phyloP scores from a whole-genome alignment of 2,113 vertebrate genomes.

The Thymallus thymallus region DNA sequence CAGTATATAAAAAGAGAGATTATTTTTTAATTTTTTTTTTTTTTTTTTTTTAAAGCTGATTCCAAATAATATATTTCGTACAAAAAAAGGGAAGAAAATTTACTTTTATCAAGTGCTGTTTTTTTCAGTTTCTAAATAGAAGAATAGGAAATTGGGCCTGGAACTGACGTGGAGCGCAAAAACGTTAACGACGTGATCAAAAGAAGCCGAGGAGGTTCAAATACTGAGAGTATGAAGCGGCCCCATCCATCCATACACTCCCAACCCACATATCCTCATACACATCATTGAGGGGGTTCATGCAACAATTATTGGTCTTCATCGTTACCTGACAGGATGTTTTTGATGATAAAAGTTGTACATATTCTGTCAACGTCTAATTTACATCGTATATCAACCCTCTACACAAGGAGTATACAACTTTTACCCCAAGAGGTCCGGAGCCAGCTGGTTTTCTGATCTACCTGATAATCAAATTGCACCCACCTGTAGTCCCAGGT shows the following conservation, averaged over 20 bases:
- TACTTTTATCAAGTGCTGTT: conserved; percentile 57
- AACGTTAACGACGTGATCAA: conserved; percentile 52
- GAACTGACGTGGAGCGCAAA: conserved; percentile 56
- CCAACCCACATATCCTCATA: conserved; percentile 37
- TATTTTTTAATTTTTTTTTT: too few relatives aligned
- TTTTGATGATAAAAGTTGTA: conserved; percentile 37
- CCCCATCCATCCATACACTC: conserved; percentile 47
- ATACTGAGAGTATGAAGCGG: neutral
- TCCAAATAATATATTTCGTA: conserved; percentile 58
- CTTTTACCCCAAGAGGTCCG: too few relatives aligned
- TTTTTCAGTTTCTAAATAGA: conserved; percentile 36
- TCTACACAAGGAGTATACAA: neutral
- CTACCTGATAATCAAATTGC: too few relatives aligned
- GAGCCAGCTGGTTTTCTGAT: too few relatives aligned
- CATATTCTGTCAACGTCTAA: conserved; percentile 41
- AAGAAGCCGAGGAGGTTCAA: conserved; percentile 11
- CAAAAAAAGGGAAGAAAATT: conserved; percentile 39
- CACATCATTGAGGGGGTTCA: conserved; percentile 34
- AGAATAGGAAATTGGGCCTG: conserved; percentile 38
- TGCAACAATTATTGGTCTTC: conserved; percentile 47
- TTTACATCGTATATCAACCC: neutral
- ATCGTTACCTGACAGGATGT: conserved; percentile 23
- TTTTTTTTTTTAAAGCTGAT: conserved; percentile 46
- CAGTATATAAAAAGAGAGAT: conserved; percentile 47
- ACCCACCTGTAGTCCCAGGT: too few relatives aligned